phyloP scores from a whole-genome alignment of 2,888 invertebrate genomes.

The Limnephilus marmoratus region DNA sequence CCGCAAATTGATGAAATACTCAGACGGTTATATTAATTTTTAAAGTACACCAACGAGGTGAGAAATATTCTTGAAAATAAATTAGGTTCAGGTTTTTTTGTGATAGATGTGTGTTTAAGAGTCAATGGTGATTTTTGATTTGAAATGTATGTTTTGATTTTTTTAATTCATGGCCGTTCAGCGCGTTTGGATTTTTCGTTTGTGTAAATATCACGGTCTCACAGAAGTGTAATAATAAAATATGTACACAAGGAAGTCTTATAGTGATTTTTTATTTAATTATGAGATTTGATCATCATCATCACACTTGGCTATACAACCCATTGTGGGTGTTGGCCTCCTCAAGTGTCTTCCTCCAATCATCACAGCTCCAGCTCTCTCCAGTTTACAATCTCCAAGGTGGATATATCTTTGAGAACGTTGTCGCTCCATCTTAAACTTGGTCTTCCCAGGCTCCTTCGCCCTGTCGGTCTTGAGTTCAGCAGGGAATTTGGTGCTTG shows the following conservation, averaged over 20 bases:
- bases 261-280: background rate
- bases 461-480: too few species aligned
- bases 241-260: background rate
- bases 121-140: background rate
- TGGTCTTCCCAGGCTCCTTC: too few species aligned
- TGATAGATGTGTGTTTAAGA: background rate
- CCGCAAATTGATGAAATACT: constrained; percentile 31
- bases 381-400: too few species aligned
- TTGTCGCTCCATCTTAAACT: too few species aligned
- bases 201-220: background rate
- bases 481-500: too few species aligned
- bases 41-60: background rate
- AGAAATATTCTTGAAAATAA: background rate
- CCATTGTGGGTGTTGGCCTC: too few species aligned
- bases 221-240: background rate
- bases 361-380: too few species aligned
- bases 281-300: background rate
- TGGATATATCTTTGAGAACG: too few species aligned
- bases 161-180: background rate
- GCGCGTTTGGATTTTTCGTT: background rate
- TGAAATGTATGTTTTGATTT: background rate
- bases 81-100: background rate
- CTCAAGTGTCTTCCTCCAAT: too few species aligned
- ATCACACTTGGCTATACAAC: too few species aligned
- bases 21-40: background rate